Base-by-base conservation (phyloP, 2,888 invertebrate species). In the Neoascia interrupta region DNA sequence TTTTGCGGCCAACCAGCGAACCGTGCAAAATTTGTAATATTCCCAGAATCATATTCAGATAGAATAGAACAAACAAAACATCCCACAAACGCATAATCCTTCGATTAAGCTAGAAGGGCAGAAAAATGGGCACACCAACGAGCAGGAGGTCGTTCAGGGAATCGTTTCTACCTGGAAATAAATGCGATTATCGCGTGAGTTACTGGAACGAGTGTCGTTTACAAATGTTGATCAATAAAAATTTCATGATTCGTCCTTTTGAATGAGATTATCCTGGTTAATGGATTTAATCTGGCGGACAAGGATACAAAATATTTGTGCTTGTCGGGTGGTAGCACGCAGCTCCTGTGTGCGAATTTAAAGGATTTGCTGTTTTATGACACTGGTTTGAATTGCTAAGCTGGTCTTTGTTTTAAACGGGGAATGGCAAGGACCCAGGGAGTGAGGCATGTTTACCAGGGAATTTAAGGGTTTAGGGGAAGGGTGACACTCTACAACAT, bases 171-270 rank as follows among this genome's bases (percentile, higher is more conserved):
- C 64, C 64, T 66, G 73, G 39, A 18, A 3, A 31, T 18, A 58
- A 74, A 68, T 69, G 75, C 43, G 69, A 75, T 69, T 75, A 70
- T 21, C 2, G 15, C 2, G 63, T 69, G 51, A 53, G 31, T 37
- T 76, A 70, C 58, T 39, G 70, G 70, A 58, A 64, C 63, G 49
- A 45, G 58, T 76, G 37, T 64, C 76, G 84, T 86, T 87, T 85
- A 86, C 85, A 86, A 87, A 86, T 87, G 87, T 87, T 87, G 87
- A 86, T 87, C 86, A 87, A 87, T 87, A 86, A 85, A 87, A 82
- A 74, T 69, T 83, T 85, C 85, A 84, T 85, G 84, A 84, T 88
- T 54, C 64, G 85, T 84, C 83, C 72, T 81, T 83, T 84, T 83
- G 83, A 88, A 87, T 84, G 82, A 82, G 82, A 85, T 85, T 84